A percentile compares a stretch with the other conserved stretches of the same genome.
Evolutionary conservation across 64 coral and sea anemone genomes (phyloP).

Genomic region (Hydrozoanthus tunicans): DNA sequence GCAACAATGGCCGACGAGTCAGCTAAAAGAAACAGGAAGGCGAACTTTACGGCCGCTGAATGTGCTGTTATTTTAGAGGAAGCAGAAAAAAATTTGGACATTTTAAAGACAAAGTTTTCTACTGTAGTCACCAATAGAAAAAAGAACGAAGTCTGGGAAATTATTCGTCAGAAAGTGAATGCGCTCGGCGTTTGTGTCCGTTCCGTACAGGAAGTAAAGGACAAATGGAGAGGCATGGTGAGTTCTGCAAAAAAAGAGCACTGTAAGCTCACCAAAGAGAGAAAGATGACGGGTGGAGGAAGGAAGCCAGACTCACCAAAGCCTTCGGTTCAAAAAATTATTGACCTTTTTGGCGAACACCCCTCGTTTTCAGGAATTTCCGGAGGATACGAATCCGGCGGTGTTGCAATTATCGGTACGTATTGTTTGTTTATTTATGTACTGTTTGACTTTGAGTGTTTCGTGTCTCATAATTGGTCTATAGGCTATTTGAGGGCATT

Average conservation of each 20-base stretch:
- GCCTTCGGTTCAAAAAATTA: constrained; percentile 2
- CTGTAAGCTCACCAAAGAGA: not conserved
- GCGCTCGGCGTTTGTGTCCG: constrained; percentile 16
- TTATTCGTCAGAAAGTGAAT: constrained; percentile 41
- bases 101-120: not conserved
- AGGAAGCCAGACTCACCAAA: constrained; percentile 26
- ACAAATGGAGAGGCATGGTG: constrained; percentile 46
- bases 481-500: too few relatives aligned
- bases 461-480: too few relatives aligned
- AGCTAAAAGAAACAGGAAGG: not conserved
- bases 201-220: constrained; percentile 16
- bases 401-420: not conserved
- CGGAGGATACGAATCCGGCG: not conserved
- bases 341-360: constrained; percentile 31
- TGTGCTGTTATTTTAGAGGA: not conserved
- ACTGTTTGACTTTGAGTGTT: too few relatives aligned
- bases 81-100: not conserved
- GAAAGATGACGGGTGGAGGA: constrained; percentile 43
- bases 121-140: not conserved
- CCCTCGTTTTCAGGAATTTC: constrained; percentile 42
- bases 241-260: constrained; percentile 21
- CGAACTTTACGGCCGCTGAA: not conserved
- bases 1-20: too few relatives aligned
- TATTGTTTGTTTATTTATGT: too few relatives aligned
- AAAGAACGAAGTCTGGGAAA: constrained; percentile 28